Evolutionary conservation across 2,888 invertebrate species (phyloP), one percentile per base, ranked within the genome.

Genomic region (Ptychoptera albimana): DNA sequence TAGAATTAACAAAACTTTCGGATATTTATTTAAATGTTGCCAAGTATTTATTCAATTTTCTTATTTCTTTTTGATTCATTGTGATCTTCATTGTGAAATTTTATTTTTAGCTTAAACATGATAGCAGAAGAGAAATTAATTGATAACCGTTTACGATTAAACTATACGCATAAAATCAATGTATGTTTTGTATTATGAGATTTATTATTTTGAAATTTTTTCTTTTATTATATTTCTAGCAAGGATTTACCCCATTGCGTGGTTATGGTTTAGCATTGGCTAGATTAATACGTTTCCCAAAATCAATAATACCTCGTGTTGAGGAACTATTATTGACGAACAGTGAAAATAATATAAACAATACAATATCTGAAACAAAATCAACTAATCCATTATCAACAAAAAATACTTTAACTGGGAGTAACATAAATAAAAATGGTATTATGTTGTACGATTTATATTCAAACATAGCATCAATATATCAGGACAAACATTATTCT

Each of bases 1-100:
- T 71, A 35, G 71, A 72, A 51, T 57, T 85, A 11, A 76, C 81
- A 0, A 74, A 74, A 58, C 56, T 85, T 8, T 66, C 74, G 43
- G 73, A 78, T 39, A 53, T 79, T 13, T 79, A 81, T 55, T 66
- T 64, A 39, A 86, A 82, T 59, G 79, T 85, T 9, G 72, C 73
- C 47, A 84, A 82, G 88, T 88, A 72, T 36, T 30, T 43, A 15
- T 14, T 34, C 12, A 8, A 40, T 35, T 13, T 15, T 14, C 13
- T 34, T 10, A 23, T 29, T 7, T 32, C 7, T 23, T 1, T 8
- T 31, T 44, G 32, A 10, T 12, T 8, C 11, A 12, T 32, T 37
- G 11, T n/a, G 37, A n/a, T 8, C 38, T 38, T 31, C 36, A 13
- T 16, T 11, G 12, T 40, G 11, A 34, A 35, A 1, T 16, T 46